Base-by-base conservation (phyloP, 1,140 invertebrate species). In the Aphidius ervi region DNA sequence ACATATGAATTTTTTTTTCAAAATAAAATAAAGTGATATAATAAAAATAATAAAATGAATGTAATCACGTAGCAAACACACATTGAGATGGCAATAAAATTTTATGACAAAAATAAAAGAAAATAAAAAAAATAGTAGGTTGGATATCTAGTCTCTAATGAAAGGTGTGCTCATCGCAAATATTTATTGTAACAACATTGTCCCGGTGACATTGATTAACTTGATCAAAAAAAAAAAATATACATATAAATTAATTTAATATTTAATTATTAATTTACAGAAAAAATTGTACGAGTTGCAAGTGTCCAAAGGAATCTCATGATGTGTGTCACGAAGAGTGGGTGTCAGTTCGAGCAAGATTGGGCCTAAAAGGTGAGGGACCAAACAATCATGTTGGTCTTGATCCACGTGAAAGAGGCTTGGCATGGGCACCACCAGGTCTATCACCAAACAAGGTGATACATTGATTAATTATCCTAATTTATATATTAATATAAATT, bases 271-370 rank as follows among this genome's bases (percentile, higher is more conserved):
- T 39, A 49, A 40, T 55, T 73, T 70, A 3, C 79, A 93, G 91
- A 76, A 92, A 92, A 73, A 90, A 90, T 62, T 96, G 93, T 76
- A 87, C 87, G 67, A 88, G 88, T 59, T 96, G 93, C 77, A 93
- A 93, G 69, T 96, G 93, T 79, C 88, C 91, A 4, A 83, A 92
- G 39, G 90, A 94, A 66, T 78, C 84, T 31, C 92, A 94, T 78
- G 91, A 93, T 67, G 87, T 95, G 59, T 93, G 90, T 77, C 92
- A 94, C 73, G 90, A 93, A 74, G 92, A 94, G 78, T 88, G 90
- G 82, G 86, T 89, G 20, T 91, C 88, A 63, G 88, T 93, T 4
- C 81, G 87, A 23, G 90, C 93, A 63, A 76, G 92, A 1, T 83
- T 95, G 23, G 92, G 92, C 16, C 86, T 93, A 68, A 86, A 88